A percentile compares a stretch with the other conserved stretches of the same genome.
These are phyloP conservation scores for Nymphalis io DNA, from an alignment of 1,140 invertebrate species.

Conservation along the genomic window DNA sequence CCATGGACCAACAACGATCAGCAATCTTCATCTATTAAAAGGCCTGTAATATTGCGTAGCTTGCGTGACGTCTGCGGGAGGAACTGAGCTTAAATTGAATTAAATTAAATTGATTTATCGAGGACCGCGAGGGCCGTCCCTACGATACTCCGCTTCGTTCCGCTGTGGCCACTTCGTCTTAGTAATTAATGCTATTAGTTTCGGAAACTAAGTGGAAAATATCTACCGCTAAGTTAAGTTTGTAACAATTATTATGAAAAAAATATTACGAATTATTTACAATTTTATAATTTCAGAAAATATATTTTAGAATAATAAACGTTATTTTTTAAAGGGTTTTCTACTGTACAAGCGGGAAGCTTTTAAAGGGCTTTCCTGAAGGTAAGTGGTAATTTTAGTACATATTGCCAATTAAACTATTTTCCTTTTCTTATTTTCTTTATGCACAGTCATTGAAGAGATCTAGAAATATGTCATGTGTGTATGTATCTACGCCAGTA, in stretches of 20 bases:
- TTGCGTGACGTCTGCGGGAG: constrained; percentile 67
- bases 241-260: constrained; percentile 12
- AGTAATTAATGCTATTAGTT: constrained; percentile 74
- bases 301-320: no score
- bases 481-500: no score
- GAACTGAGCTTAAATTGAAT: constrained; percentile 74
- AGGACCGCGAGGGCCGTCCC: constrained; percentile 51
- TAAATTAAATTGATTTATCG: constrained; percentile 80
- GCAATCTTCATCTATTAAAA: constrained; percentile 17
- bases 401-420: no score
- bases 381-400: no score
- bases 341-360: no score
- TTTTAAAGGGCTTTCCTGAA: no score
- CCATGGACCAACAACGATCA: constrained; percentile 12
- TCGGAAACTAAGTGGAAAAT: constrained; percentile 65
- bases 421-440: no score
- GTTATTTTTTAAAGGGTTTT: no score
- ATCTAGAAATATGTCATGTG: no score
- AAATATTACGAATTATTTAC: background rate
- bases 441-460: no score
- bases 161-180: constrained; percentile 41
- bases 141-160: constrained; percentile 44
- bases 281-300: background rate
- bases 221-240: constrained; percentile 32
- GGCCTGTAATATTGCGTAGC: constrained; percentile 26